Evolutionary conservation across 2,888 invertebrate genomes (phyloP).

Genomic region (Tenthredo notha): DNA sequence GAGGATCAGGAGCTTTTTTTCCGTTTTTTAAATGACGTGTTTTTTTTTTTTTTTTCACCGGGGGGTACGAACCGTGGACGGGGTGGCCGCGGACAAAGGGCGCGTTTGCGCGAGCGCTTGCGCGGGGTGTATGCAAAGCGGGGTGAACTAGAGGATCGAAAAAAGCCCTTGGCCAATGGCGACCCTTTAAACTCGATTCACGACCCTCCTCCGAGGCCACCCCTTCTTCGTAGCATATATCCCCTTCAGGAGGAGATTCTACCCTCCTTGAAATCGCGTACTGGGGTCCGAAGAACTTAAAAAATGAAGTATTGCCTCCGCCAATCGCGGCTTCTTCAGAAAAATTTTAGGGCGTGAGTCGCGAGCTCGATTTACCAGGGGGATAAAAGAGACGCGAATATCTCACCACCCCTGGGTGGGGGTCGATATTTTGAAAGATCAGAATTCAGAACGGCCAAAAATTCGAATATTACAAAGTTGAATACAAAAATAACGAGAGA

Average conservation of each 20-base stretch:
- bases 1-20: not conserved
- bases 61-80: not conserved
- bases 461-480: no score
- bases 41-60: not conserved
- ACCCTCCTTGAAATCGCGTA: constrained; percentile 67
- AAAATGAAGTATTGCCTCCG: constrained; percentile 74
- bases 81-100: constrained; percentile 10
- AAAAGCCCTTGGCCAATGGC: constrained; percentile 64
- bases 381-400: constrained; percentile 2
- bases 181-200: constrained; percentile 66
- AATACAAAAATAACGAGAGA: no score
- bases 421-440: no score
- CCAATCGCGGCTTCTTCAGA: constrained; percentile 66
- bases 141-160: constrained; percentile 44
- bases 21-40: not conserved
- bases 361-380: not conserved
- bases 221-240: constrained; percentile 54
- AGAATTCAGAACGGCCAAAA: no score
- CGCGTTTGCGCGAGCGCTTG: constrained; percentile 62
- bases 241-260: constrained; percentile 40
- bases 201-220: constrained; percentile 59
- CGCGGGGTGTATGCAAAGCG: constrained; percentile 71
- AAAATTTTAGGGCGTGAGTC: constrained; percentile 37
- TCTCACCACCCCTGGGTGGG: constrained; percentile 36
- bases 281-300: constrained; percentile 63